A percentile compares a stretch with the other conserved stretches of the same genome.
These are phyloP conservation scores for Lissonota sp. DNA, from an alignment of 2,888 invertebrate species.

Conservation along the genomic window DNA sequence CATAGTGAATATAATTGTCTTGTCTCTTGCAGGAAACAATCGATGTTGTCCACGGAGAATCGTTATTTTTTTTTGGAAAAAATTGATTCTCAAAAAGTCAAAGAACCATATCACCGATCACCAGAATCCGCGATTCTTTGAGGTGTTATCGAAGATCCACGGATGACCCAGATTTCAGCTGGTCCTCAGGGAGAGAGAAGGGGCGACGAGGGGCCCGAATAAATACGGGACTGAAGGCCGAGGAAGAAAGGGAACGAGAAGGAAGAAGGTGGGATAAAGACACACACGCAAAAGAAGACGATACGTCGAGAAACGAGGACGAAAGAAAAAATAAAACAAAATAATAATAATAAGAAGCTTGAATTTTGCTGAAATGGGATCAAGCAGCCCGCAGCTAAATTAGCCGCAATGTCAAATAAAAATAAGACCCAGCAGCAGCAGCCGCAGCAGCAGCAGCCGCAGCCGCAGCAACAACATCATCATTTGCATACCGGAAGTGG, in stretches of 20 bases:
- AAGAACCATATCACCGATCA: no score
- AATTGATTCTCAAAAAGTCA: no score
- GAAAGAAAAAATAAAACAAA: no score
- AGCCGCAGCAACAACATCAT: constrained; percentile 63
- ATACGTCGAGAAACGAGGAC: constrained; percentile 8
- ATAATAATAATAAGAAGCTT: not conserved
- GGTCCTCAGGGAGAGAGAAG: constrained; percentile 67
- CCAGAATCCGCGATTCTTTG: no score
- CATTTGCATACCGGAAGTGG: constrained; percentile 70
- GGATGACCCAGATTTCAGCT: constrained; percentile 76
- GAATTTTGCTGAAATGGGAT: constrained; percentile 81
- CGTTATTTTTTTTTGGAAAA: no score
- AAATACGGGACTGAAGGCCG: constrained; percentile 63
- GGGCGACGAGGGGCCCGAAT: constrained; percentile 29
- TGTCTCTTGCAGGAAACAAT: no score
- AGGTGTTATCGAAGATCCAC: not conserved
- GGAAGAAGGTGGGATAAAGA: constrained; percentile 4
- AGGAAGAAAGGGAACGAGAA: constrained; percentile 69
- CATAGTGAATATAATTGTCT: no score
- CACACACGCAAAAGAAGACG: not conserved
- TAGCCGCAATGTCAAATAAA: constrained; percentile 83
- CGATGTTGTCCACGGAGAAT: no score
- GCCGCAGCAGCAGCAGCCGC: constrained; percentile 69
- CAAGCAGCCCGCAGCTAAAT: constrained; percentile 80
- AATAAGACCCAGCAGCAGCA: constrained; percentile 78